These are phyloP conservation scores for Benthochromis sp. DNA, from an alignment of 2,113 vertebrate species.

Conservation along the genomic window DNA sequence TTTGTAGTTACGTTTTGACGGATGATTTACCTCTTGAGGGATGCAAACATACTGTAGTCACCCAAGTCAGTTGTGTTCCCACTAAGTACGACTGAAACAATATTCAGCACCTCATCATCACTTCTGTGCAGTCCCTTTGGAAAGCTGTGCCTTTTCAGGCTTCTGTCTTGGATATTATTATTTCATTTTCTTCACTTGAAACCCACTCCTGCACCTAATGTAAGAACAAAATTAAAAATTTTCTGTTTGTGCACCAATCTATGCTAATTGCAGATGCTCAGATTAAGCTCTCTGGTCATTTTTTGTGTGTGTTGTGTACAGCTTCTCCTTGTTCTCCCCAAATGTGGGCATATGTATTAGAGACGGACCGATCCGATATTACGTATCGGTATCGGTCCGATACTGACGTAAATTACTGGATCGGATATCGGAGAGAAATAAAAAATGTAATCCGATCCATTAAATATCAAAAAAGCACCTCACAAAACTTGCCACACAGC, in stretches of 20 bases:
- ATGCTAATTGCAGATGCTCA: not conserved
- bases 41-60: not conserved
- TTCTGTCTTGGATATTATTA: not conserved
- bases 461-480: too few relatives aligned
- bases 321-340: not conserved
- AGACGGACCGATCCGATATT: too few relatives aligned
- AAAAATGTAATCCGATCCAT: too few relatives aligned
- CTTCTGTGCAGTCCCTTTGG: not conserved
- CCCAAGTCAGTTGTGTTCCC: not conserved
- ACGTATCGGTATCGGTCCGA: too few relatives aligned
- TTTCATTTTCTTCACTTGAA: not conserved
- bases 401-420: too few relatives aligned
- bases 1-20: not conserved
- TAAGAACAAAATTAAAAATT: not conserved
- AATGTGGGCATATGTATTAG: not conserved
- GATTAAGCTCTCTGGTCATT: not conserved
- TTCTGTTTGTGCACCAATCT: not conserved
- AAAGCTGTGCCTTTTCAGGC: not conserved
- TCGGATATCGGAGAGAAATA: too few relatives aligned
- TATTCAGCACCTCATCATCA: not conserved
- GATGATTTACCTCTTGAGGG: not conserved
- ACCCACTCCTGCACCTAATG: not conserved
- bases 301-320: not conserved
- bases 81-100: not conserved
- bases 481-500: too few relatives aligned